Base-by-base conservation (phyloP, 53 echinoderm and acorn worm species). In the Paelopatides confundens region DNA sequence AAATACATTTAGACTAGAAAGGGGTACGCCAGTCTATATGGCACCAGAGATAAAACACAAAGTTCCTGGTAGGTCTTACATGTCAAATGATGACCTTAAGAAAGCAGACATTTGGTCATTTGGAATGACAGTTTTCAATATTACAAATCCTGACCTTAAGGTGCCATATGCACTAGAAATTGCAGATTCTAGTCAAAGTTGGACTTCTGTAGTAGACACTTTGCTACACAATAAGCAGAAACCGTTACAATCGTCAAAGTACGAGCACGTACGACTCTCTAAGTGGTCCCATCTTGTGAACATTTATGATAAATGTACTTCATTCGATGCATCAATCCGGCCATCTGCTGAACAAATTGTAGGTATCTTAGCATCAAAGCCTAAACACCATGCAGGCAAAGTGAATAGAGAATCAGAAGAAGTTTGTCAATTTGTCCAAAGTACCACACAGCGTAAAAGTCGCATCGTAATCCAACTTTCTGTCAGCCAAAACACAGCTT, bases 31-130 rank as follows among this genome's bases (percentile, higher is more conserved):
- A n/a, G n/a, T n/a, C n/a, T n/a, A n/a, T n/a, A n/a, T n/a, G n/a
- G n/a, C n/a, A n/a, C n/a, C n/a, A n/a, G n/a, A n/a, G n/a, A n/a
- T n/a, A n/a, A n/a, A n/a, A n/a, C n/a, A n/a, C n/a, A n/a, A n/a
- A n/a, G n/a, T n/a, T n/a, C n/a, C n/a, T n/a, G n/a, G n/a, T n/a
- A n/a, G n/a, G n/a, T n/a, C n/a, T n/a, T n/a, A n/a, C n/a, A n/a
- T n/a, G n/a, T n/a, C n/a, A n/a, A n/a, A n/a, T n/a, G n/a, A n/a
- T n/a, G n/a, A n/a, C n/a, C n/a, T n/a, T n/a, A n/a, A n/a, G n/a
- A 66, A 66, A 24, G 66, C 66, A 9, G 66, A 66, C 29, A 31
- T 66, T 66, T 66, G 66, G 66, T 66, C 66, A 26, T 66, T 66
- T 66, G 66, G 66, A 2, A 66, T 66, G 66, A 66, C 66, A 26